Evolutionary conservation across 2,888 invertebrate genomes (phyloP).

Genomic region (Myopa tessellatipennis): DNA sequence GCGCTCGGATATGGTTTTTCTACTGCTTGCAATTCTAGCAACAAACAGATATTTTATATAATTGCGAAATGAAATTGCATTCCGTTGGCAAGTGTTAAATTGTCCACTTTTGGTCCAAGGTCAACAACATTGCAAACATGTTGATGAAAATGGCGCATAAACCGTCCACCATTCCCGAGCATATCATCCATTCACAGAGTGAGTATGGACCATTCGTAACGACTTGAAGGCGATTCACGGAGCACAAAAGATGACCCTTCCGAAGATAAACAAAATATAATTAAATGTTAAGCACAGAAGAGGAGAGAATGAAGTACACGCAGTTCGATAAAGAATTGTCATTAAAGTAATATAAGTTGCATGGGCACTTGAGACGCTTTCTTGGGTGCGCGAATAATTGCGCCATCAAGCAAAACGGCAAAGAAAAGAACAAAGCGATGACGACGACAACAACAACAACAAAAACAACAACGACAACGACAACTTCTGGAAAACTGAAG

Average conservation of each 20-base stretch:
- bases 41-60: too few relatives aligned
- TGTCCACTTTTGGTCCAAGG: too few relatives aligned
- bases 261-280: background rate
- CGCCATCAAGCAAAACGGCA: conserved; percentile 1
- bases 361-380: background rate
- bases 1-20: too few relatives aligned
- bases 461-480: background rate
- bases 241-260: background rate
- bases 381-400: background rate
- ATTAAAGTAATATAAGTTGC: background rate
- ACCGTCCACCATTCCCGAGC: too few relatives aligned
- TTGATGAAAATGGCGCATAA: too few relatives aligned
- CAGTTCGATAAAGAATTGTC: background rate
- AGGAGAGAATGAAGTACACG: background rate
- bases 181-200: too few relatives aligned
- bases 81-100: too few relatives aligned
- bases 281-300: background rate
- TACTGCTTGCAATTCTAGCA: too few relatives aligned
- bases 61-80: too few relatives aligned
- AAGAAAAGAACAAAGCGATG: background rate
- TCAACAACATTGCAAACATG: too few relatives aligned
- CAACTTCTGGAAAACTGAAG: background rate
- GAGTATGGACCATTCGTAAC: too few relatives aligned
- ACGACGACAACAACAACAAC: background rate
- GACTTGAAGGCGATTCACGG: background rate